A percentile compares a stretch with the other conserved stretches of the same genome.
Evolutionary conservation across 2,888 invertebrate species (phyloP).

Genomic region (Caenorhabditis drosophilae): DNA sequence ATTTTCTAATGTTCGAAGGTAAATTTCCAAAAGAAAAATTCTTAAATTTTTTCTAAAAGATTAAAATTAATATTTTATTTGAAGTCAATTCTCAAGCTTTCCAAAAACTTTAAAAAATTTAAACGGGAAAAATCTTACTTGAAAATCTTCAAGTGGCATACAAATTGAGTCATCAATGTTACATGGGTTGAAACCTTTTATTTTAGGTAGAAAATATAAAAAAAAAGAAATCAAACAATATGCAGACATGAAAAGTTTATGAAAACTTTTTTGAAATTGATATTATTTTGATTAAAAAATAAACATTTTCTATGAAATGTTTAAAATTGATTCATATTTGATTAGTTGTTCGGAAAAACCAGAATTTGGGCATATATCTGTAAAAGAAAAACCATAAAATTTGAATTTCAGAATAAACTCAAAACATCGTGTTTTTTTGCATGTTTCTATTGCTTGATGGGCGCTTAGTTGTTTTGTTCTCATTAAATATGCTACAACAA

Average conservation of each 20-base stretch:
- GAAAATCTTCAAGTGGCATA: slow-evolving; percentile 47
- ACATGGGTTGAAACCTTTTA: slow-evolving; percentile 36
- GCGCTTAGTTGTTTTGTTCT: slow-evolving; percentile 28
- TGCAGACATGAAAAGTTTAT: not conserved
- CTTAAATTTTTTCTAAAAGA: not conserved
- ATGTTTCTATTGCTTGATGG: slow-evolving; percentile 63
- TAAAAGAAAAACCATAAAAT: slow-evolving; percentile 1
- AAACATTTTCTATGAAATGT: slow-evolving; percentile 7
- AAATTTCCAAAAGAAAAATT: not conserved
- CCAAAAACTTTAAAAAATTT: not conserved
- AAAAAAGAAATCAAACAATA: slow-evolving; percentile 2
- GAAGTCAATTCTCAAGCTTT: not conserved
- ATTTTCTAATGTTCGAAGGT: no score
- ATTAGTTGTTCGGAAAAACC: slow-evolving; percentile 60
- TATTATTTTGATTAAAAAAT: slow-evolving; percentile 1
- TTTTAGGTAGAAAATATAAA: no score
- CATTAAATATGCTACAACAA: slow-evolving; percentile 70
- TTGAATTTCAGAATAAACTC: not conserved
- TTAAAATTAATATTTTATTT: not conserved
- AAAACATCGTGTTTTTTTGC: slow-evolving; percentile 20
- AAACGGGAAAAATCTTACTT: slow-evolving; percentile 17
- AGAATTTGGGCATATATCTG: slow-evolving; percentile 59
- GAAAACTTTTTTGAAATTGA: no score
- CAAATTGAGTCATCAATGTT: slow-evolving; percentile 33
- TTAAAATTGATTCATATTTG: slow-evolving; percentile 44